Evolutionary conservation across 2,888 invertebrate genomes (phyloP).

Genomic region (Macroteleia sp.): DNA sequence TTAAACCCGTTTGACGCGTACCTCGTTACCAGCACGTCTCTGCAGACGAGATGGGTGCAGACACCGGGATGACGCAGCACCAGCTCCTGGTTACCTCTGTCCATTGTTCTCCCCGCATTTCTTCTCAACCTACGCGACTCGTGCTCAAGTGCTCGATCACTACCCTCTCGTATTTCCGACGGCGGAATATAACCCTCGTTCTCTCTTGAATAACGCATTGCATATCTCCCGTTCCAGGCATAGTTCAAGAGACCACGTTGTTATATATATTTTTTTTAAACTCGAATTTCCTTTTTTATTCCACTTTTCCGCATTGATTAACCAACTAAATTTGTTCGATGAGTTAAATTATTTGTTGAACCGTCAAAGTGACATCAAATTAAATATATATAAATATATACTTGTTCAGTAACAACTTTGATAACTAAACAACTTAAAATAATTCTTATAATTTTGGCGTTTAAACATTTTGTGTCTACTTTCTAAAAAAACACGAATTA

Average conservation of each 20-base stretch:
- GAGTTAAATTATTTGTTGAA: no score
- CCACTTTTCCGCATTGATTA: no score
- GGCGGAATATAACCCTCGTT: conserved; percentile 65
- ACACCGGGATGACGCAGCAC: conserved; percentile 80
- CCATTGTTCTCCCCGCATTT: conserved; percentile 82
- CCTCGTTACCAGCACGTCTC: conserved; percentile 76
- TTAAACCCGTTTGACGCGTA: conserved; percentile 69
- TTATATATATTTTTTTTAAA: conserved; percentile 40
- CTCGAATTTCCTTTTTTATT: no score
- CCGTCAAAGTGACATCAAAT: no score
- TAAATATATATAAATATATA: no score
- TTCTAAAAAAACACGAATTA: no score
- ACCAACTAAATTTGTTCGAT: no score
- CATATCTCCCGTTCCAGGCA: conserved; percentile 55
- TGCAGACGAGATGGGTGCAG: conserved; percentile 73
- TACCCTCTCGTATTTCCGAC: conserved; percentile 72
- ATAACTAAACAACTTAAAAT: no score
- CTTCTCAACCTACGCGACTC: conserved; percentile 81
- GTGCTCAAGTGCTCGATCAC: conserved; percentile 83
- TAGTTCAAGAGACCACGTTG: conserved; percentile 54
- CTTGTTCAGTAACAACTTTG: no score
- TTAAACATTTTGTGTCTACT: no score
- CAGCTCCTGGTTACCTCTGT: conserved; percentile 78
- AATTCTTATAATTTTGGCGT: no score
- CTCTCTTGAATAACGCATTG: conserved; percentile 63